Conservation (phyloP, 1,140 invertebrate genomes). For the Drosophila sulfurigaster region DNA sequence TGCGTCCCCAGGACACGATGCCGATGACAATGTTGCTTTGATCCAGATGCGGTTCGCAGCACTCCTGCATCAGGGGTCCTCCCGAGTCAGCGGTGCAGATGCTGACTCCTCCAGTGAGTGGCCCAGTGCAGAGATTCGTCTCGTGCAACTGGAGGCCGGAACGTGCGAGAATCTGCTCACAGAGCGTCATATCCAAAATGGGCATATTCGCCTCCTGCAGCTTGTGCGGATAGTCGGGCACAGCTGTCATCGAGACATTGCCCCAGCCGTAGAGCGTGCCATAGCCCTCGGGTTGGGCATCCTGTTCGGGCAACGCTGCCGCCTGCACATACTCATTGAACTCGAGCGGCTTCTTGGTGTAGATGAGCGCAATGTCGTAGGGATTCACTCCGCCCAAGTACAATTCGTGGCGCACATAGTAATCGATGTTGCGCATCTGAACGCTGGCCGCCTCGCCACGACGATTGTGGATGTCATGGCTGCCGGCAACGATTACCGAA, state of each 20-base stretch:
- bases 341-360: constrained; percentile 81
- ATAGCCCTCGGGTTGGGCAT: constrained; percentile 84
- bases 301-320: constrained; percentile 84
- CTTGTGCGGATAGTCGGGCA: constrained; percentile 82
- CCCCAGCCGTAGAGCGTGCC: constrained; percentile 86
- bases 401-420: constrained; percentile 73
- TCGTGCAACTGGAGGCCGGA: constrained; percentile 81
- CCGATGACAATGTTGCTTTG: constrained; percentile 75
- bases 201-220: constrained; percentile 85
- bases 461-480: constrained; percentile 71
- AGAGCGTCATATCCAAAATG: constrained; percentile 83
- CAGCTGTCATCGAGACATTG: constrained; percentile 84
- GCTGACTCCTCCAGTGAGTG: constrained; percentile 85
- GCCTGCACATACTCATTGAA: constrained; percentile 84
- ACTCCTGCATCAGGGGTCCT: constrained; percentile 82
- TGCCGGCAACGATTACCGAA: constrained; percentile 78
- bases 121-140: constrained; percentile 86
- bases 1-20: constrained; percentile 83
- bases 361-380: constrained; percentile 86
- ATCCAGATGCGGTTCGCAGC: constrained; percentile 49
- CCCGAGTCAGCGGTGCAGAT: constrained; percentile 86
- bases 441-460: constrained; percentile 58
- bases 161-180: constrained; percentile 70
- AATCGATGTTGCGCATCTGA: constrained; percentile 75
- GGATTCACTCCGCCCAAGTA: constrained; percentile 84